phyloP scores from a whole-genome alignment of 2,113 vertebrate genomes.

The Callionymus lyra region DNA sequence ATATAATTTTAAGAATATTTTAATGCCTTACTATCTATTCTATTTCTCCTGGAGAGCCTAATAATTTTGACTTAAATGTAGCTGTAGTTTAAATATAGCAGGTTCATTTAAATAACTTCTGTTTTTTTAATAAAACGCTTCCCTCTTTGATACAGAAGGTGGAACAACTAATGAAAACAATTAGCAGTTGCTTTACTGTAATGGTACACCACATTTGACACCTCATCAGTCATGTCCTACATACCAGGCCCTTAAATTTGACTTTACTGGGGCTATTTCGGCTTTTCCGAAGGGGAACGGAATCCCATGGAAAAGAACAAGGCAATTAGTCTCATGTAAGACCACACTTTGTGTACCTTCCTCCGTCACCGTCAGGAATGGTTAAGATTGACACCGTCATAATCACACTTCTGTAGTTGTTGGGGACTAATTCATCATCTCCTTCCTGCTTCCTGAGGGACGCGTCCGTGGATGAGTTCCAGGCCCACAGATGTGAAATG shows the following conservation, averaged over 20 bases:
- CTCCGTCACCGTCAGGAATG: no score
- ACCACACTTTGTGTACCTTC: conserved; percentile 27
- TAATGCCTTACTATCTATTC: no score
- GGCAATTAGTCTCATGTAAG: conserved; percentile 31
- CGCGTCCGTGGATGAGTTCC: conserved; percentile 6
- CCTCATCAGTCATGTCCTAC: conserved; percentile 25
- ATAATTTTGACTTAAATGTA: no score
- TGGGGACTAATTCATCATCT: conserved; percentile 33
- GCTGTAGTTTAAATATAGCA: no score
- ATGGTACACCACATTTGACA: no score
- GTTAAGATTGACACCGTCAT: no score
- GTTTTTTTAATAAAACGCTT: conserved; percentile 1
- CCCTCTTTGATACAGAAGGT: conserved; percentile 25
- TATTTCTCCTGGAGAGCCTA: no score
- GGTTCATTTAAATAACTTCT: no score
- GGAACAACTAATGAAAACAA: no score
- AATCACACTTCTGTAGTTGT: conserved; percentile 6
- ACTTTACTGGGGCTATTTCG: conserved; percentile 51
- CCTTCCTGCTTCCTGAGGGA: conserved; percentile 24
- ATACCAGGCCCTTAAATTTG: conserved; percentile 38
- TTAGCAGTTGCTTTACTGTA: no score
- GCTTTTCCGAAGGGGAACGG: conserved; percentile 47
- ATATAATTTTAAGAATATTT: no score
- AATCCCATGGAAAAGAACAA: conserved; percentile 37
- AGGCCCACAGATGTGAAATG: conserved; percentile 10